These are phyloP conservation scores for Myotis planiceps DNA, from an alignment of 2,797 vertebrate genomes.

Conservation along the genomic window DNA sequence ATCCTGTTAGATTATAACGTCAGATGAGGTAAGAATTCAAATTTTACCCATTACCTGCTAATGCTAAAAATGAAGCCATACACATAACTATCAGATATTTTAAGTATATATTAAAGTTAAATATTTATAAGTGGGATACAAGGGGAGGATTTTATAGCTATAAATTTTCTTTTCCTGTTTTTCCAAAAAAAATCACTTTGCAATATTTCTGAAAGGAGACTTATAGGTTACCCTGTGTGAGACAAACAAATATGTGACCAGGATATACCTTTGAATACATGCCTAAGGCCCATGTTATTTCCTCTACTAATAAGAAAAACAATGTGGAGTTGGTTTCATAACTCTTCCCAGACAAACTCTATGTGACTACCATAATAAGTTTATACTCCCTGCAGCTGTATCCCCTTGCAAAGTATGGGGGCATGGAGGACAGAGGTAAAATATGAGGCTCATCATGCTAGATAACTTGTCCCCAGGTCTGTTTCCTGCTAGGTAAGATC, in stretches of 20 bases:
- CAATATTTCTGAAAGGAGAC: constrained; percentile 22
- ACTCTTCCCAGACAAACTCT: neutral
- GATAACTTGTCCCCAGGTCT: neutral
- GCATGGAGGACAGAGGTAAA: neutral
- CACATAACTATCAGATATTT: neutral
- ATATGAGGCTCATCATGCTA: neutral
- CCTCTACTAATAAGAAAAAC: constrained; percentile 10
- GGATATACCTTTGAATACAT: neutral
- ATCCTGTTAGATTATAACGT: neutral
- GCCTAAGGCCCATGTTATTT: neutral
- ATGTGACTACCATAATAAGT: neutral
- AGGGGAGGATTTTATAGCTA: neutral
- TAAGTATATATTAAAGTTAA: neutral
- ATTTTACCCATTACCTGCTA: neutral
- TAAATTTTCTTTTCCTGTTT: neutral
- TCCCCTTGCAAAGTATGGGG: too few relatives aligned
- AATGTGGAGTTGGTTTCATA: neutral
- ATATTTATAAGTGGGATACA: neutral
- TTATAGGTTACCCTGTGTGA: neutral
- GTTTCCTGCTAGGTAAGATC: neutral
- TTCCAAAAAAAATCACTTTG: neutral
- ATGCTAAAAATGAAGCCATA: neutral
- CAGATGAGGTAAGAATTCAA: neutral
- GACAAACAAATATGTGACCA: neutral
- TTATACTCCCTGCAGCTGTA: neutral